Conservation (phyloP, 1,140 invertebrate species). For the Drosophila azteca region DNA sequence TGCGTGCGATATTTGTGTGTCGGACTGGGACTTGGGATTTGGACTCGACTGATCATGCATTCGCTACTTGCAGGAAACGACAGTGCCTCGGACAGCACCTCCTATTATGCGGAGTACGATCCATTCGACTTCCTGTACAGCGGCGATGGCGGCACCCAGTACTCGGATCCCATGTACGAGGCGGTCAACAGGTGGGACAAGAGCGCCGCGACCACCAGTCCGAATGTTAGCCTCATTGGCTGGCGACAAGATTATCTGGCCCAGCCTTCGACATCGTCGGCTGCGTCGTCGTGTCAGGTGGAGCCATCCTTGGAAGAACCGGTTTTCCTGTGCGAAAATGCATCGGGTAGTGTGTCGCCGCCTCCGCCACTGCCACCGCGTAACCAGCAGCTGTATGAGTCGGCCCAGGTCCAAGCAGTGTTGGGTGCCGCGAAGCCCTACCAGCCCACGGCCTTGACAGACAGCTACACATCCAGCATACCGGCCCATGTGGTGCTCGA, state of each 20-base stretch:
- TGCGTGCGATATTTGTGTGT: conserved; percentile 34
- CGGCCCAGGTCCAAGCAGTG: conserved; percentile 2
- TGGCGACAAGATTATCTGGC: conserved; percentile 84
- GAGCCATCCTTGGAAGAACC: neutral
- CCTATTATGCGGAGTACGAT: conserved; percentile 93
- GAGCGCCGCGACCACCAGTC: conserved; percentile 83
- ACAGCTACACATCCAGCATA: conserved; percentile 71
- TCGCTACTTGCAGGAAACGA: conserved; percentile 82
- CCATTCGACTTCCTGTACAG: conserved; percentile 93
- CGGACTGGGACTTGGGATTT: conserved; percentile 28
- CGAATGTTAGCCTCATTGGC: conserved; percentile 85
- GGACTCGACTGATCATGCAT: conserved; percentile 64
- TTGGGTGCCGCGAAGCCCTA: conserved; percentile 13
- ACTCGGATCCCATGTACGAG: conserved; percentile 91
- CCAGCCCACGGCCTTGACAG: conserved; percentile 46
- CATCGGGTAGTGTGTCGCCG: conserved; percentile 53
- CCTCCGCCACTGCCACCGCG: conserved; percentile 85
- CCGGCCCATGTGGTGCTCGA: conserved; percentile 83
- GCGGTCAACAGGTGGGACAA: conserved; percentile 88
- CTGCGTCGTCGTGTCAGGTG: neutral
- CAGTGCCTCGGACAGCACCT: conserved; percentile 83
- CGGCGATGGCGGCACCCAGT: conserved; percentile 87
- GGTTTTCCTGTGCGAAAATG: conserved; percentile 7
- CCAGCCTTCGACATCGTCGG: conserved; percentile 18
- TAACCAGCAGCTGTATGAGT: conserved; percentile 77